Evolutionary conservation across 2,888 invertebrate genomes (phyloP).

Genomic region (Cheilosia variabilis): DNA sequence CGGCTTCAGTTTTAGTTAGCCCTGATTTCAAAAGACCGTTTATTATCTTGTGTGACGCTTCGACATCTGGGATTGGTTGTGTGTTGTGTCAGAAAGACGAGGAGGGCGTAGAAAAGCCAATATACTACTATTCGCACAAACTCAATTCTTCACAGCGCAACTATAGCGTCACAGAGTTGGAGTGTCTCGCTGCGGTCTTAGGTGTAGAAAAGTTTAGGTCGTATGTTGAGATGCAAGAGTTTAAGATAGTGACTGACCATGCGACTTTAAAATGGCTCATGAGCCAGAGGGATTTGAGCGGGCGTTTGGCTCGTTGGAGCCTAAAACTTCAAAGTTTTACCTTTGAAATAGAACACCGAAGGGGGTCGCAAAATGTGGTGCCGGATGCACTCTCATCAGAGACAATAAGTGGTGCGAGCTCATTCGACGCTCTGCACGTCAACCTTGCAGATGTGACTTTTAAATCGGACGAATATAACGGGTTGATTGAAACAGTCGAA

Average conservation of each 20-base stretch:
- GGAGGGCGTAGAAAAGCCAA: neutral
- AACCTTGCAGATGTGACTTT: conserved; percentile 2
- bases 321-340: neutral
- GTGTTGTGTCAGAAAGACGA: no score
- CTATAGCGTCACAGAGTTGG: no score
- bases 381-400: conserved; percentile 1
- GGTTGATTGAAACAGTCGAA: neutral
- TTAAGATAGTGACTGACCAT: neutral
- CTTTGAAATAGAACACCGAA: conserved; percentile 34
- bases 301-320: conserved; percentile 31
- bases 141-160: conserved; percentile 1
- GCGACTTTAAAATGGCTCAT: conserved; percentile 35
- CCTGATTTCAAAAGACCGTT: neutral
- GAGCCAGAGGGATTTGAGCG: conserved; percentile 32
- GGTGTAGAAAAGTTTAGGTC: conserved; percentile 27
- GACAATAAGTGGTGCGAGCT: neutral
- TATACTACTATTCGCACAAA: conserved; percentile 7
- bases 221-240: conserved; percentile 17
- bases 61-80: no score
- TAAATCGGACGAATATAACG: neutral
- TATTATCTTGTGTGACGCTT: no score
- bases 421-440: conserved; percentile 6
- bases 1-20: neutral
- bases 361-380: neutral
- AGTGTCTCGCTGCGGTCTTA: no score